Percentiles rank a stretch among this genome's conserved stretches.
phyloP scores from a whole-genome alignment of 2,888 invertebrate genomes.

The Drosophila diplacantha region DNA sequence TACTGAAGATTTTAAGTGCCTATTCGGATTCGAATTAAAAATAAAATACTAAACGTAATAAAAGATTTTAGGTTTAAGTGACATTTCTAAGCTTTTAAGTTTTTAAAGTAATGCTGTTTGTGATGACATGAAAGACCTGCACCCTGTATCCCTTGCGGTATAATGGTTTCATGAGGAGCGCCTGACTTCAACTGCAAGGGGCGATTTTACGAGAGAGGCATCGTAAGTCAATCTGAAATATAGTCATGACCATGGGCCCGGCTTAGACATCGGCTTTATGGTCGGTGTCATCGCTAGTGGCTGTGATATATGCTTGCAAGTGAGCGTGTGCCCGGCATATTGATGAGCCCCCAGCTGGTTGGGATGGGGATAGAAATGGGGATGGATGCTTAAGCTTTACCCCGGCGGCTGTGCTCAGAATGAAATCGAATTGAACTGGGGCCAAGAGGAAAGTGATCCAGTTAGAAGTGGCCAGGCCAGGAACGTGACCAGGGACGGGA shows the following conservation, averaged over 20 bases:
- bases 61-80: background rate
- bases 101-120: background rate
- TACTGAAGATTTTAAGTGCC: background rate
- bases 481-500: slow-evolving; percentile 38
- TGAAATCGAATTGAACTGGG: slow-evolving; percentile 32
- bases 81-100: background rate
- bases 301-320: slow-evolving; percentile 14
- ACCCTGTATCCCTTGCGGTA: background rate
- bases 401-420: slow-evolving; percentile 31
- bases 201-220: background rate
- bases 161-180: background rate
- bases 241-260: slow-evolving; percentile 2
- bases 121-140: background rate
- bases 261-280: background rate
- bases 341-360: slow-evolving; percentile 20
- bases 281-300: slow-evolving; percentile 22
- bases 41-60: background rate
- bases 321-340: slow-evolving; percentile 22
- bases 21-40: background rate
- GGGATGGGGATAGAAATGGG: slow-evolving; percentile 10
- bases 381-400: slow-evolving; percentile 13
- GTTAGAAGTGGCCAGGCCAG: slow-evolving; percentile 26
- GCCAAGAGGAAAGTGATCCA: slow-evolving; percentile 42
- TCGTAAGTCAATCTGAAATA: slow-evolving; percentile 11
- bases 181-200: background rate